phyloP scores from a whole-genome alignment of 1,140 invertebrate genomes.

The Cepaea nemoralis region DNA sequence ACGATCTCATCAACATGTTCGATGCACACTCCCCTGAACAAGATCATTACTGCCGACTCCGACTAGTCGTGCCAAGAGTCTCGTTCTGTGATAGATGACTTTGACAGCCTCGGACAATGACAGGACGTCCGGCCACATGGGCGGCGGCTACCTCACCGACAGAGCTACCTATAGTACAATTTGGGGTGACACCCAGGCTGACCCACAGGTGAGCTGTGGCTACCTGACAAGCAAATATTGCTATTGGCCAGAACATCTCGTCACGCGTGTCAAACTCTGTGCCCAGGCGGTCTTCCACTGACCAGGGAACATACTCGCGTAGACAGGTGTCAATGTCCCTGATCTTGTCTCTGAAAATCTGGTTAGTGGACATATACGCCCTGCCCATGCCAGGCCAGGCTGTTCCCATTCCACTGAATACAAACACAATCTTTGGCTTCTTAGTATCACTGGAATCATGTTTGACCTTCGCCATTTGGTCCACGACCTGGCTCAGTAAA shows the following conservation, averaged over 20 bases:
- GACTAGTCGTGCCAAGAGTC: conserved; percentile 37
- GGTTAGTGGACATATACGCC: conserved; percentile 37
- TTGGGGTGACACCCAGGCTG: conserved; percentile 49
- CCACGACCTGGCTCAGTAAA: background rate
- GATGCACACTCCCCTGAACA: conserved; percentile 46
- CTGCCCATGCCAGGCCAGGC: conserved; percentile 54
- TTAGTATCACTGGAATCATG: background rate
- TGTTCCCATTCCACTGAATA: conserved; percentile 60
- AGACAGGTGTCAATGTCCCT: conserved; percentile 50
- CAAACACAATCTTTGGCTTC: conserved; percentile 47
- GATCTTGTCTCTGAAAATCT: conserved; percentile 42
- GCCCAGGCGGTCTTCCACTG: conserved; percentile 39
- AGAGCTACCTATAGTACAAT: conserved; percentile 58
- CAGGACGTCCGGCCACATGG: conserved; percentile 48
- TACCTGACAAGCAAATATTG: conserved; percentile 62
- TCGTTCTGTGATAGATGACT: conserved; percentile 55
- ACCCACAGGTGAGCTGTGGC: conserved; percentile 52
- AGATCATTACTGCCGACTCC: conserved; percentile 54
- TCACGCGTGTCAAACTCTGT: conserved; percentile 43
- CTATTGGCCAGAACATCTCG: conserved; percentile 50
- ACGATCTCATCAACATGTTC: conserved; percentile 37
- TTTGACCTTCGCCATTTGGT: background rate
- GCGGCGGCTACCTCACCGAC: conserved; percentile 63
- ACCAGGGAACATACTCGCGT: conserved; percentile 42
- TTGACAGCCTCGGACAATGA: conserved; percentile 55